A percentile compares a stretch with the other conserved stretches of the same genome.
Evolutionary conservation across 2,113 vertebrate species (phyloP).

Genomic region (Lophius piscatorius): DNA sequence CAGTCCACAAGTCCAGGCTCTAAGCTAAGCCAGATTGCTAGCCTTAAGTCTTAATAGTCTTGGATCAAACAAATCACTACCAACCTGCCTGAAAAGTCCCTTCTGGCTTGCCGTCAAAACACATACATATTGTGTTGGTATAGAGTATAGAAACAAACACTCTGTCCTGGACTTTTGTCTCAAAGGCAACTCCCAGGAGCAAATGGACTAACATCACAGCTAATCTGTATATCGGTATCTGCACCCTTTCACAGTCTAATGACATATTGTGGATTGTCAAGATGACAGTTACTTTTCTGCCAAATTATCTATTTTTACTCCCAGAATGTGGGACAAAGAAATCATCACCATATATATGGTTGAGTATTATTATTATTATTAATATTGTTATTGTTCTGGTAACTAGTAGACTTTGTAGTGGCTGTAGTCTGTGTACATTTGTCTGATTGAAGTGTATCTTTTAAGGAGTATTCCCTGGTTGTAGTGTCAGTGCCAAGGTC

Average conservation of each 20-base stretch:
- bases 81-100: constrained; percentile 43
- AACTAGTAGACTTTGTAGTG: constrained; percentile 72
- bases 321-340: constrained; percentile 28
- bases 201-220: constrained; percentile 57
- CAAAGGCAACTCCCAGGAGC: constrained; percentile 52
- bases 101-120: constrained; percentile 34
- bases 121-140: constrained; percentile 36
- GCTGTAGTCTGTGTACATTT: constrained; percentile 66
- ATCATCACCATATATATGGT: constrained; percentile 27
- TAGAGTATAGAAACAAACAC: constrained; percentile 40
- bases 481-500: constrained; percentile 69
- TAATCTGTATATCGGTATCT: too few relatives aligned
- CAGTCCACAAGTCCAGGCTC: constrained; percentile 33
- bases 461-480: constrained; percentile 43
- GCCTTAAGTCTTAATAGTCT: constrained; percentile 45
- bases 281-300: constrained; percentile 50
- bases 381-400: constrained; percentile 63
- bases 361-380: constrained; percentile 37
- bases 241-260: constrained; percentile 41
- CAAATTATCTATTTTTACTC: constrained; percentile 73
- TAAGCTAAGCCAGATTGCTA: constrained; percentile 50
- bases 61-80: constrained; percentile 52
- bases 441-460: constrained; percentile 48
- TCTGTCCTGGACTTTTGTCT: constrained; percentile 56
- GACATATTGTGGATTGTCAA: constrained; percentile 40